Evolutionary conservation across 23 tunicate species (phyloP).

Genomic region (Halocynthia roretzi): DNA sequence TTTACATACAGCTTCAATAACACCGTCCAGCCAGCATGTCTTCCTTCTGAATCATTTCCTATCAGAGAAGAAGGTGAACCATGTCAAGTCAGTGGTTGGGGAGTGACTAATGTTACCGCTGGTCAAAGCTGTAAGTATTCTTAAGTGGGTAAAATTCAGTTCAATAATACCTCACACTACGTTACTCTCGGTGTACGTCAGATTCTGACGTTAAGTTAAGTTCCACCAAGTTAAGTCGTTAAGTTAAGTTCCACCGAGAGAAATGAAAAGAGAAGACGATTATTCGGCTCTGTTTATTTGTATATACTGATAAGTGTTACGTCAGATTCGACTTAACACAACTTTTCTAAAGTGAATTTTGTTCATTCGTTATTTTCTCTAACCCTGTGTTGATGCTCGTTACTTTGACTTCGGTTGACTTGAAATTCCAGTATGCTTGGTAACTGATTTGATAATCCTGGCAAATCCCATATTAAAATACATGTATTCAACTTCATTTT

Average conservation of each 20-base stretch:
- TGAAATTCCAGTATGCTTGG: background rate
- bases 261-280: no score
- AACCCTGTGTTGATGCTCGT: background rate
- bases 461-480: no score
- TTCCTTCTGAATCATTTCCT: slow-evolving; percentile 29
- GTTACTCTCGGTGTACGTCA: no score
- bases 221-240: no score
- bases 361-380: background rate
- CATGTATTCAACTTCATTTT: no score
- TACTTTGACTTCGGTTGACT: no score
- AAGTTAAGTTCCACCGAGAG: no score
- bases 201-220: no score
- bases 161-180: no score
- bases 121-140: slow-evolving; percentile 69
- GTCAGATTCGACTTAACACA: background rate
- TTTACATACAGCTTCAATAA: slow-evolving; percentile 28
- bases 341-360: background rate
- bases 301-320: no score
- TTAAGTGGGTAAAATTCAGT: background rate
- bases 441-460: background rate
- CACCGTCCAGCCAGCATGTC: slow-evolving; percentile 70
- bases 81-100: slow-evolving; percentile 96
- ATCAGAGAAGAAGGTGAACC: slow-evolving; percentile 27
- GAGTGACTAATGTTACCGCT: slow-evolving; percentile 44
- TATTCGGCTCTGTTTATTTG: no score